phyloP scores from a whole-genome alignment of 2,797 vertebrate species.

The Pempheris klunzingeri region DNA sequence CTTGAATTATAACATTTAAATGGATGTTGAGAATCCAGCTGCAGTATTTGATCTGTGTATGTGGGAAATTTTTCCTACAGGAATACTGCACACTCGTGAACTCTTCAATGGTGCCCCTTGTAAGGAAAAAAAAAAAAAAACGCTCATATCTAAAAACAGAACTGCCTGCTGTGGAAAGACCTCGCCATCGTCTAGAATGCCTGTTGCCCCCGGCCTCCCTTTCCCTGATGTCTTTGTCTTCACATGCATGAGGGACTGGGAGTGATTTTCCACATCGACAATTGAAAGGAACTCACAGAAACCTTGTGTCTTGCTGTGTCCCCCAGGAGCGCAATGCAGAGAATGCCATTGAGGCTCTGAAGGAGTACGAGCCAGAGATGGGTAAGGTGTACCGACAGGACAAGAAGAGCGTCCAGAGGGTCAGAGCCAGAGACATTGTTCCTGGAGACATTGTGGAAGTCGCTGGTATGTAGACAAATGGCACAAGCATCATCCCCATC shows the following conservation, averaged over 20 bases:
- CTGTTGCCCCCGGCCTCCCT: neutral
- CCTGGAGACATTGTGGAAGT: conserved; percentile 89
- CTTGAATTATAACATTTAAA: neutral
- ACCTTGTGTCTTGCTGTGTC: neutral
- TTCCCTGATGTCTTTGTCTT: neutral
- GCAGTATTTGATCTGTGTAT: neutral
- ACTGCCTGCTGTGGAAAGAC: neutral
- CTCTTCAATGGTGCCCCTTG: neutral
- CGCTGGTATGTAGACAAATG: conserved; percentile 74
- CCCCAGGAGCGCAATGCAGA: conserved; percentile 87
- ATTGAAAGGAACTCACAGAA: neutral
- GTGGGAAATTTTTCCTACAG: neutral
- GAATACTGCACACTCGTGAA: too few relatives aligned
- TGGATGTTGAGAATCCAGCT: neutral
- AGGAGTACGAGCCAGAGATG: conserved; percentile 89
- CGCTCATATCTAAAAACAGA: neutral
- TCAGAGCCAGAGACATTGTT: conserved; percentile 86
- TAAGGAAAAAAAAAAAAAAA: too few relatives aligned
- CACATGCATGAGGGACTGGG: neutral
- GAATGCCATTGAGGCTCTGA: conserved; percentile 87
- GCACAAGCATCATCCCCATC: neutral
- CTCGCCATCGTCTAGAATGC: neutral
- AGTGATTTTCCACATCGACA: neutral
- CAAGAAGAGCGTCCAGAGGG: conserved; percentile 86
- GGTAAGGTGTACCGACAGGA: conserved; percentile 88